phyloP scores from a whole-genome alignment of 2,113 vertebrate species.

The Colaptes auratus region DNA sequence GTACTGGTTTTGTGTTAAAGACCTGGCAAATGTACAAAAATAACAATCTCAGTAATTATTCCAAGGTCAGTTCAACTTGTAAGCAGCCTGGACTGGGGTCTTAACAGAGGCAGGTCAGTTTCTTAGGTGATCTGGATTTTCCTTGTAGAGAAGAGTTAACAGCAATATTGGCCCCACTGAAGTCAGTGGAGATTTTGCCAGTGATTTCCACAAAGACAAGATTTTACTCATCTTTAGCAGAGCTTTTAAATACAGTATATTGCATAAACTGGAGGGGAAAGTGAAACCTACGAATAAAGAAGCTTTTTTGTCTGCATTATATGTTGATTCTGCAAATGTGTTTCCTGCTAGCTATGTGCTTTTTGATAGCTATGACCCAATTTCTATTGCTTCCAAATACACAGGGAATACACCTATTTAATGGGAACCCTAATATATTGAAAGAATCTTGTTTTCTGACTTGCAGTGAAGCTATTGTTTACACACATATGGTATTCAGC shows the following conservation, averaged over 20 bases:
- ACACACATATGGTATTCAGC: neutral
- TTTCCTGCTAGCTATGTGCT: neutral
- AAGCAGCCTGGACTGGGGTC: neutral
- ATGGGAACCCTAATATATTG: neutral
- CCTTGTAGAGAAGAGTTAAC: constrained; percentile 38
- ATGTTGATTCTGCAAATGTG: neutral
- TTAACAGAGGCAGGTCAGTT: neutral
- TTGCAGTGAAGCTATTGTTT: neutral
- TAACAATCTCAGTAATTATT: neutral
- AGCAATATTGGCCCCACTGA: constrained; percentile 12
- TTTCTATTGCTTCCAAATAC: neutral
- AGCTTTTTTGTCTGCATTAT: neutral
- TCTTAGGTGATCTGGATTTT: neutral
- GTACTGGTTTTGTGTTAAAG: constrained; percentile 21
- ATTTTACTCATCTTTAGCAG: neutral
- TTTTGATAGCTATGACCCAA: neutral
- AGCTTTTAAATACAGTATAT: constrained; percentile 12
- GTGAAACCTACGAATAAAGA: neutral
- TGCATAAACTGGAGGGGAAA: neutral
- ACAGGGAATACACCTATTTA: neutral
- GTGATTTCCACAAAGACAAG: neutral
- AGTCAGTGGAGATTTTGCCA: constrained; percentile 41
- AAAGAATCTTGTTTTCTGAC: neutral
- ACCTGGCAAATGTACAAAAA: constrained; percentile 47
- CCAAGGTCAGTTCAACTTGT: neutral